Percentiles rank a stretch among this genome's conserved stretches.
Evolutionary conservation across 2,797 vertebrate genomes (phyloP).

Genomic region (Heterohyrax brucei): DNA sequence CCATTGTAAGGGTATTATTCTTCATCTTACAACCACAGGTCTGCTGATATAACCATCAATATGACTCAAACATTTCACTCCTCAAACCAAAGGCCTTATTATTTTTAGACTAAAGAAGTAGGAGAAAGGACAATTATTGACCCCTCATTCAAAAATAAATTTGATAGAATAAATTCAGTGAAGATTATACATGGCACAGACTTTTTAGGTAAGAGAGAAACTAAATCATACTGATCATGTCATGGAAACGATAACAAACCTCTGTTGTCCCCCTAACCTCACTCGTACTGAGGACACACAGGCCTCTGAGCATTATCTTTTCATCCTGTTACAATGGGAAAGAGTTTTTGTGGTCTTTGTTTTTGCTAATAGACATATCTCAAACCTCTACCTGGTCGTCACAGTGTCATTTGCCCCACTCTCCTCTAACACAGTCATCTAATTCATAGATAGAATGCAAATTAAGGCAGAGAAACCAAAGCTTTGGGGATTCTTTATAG

Average conservation of each 20-base stretch:
- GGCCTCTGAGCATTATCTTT: not conserved
- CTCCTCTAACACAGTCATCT: not conserved
- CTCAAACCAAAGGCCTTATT: not conserved
- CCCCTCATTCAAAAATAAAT: constrained; percentile 42
- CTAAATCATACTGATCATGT: not conserved
- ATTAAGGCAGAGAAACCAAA: not conserved
- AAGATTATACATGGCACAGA: not conserved
- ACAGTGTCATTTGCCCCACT: not conserved
- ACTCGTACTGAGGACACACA: not conserved
- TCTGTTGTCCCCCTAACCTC: not conserved
- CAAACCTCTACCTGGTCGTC: constrained; percentile 5
- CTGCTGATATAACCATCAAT: not conserved
- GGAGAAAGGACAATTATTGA: not conserved
- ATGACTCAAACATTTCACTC: not conserved
- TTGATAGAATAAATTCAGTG: constrained; percentile 4
- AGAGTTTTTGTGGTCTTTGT: not conserved
- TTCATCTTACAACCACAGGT: not conserved
- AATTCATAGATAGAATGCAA: constrained; percentile 44
- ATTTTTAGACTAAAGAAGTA: not conserved
- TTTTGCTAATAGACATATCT: constrained; percentile 32
- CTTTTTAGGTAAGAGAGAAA: constrained; percentile 27
- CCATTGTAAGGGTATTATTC: not conserved
- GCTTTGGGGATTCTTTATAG: not conserved
- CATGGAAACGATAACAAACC: constrained; percentile 40
- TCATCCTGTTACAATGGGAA: constrained; percentile 1